Percentiles rank a stretch among this genome's conserved stretches.
Conservation (phyloP, 2,797 vertebrate species). For the Hafferia zeledoni region DNA sequence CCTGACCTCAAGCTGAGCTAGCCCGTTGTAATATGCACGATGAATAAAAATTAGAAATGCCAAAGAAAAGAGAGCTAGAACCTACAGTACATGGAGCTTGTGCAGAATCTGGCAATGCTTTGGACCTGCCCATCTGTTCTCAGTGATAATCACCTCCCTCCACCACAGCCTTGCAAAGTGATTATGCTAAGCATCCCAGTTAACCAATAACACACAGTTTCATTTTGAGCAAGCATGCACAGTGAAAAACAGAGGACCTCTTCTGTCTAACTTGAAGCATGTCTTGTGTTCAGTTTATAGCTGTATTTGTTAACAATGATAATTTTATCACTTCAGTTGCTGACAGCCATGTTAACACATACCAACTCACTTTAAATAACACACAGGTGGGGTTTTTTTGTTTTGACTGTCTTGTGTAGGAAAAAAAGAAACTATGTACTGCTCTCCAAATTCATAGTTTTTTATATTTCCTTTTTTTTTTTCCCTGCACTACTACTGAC, state of each 20-base stretch:
- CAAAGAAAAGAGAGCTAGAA: conserved; percentile 69
- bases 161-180: conserved; percentile 85
- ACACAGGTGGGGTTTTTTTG: background rate
- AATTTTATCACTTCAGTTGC: conserved; percentile 12
- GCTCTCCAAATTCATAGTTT: background rate
- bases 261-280: conserved; percentile 74
- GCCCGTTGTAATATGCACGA: conserved; percentile 39
- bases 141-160: conserved; percentile 89
- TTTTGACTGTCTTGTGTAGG: background rate
- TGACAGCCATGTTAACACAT: background rate
- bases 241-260: conserved; percentile 79
- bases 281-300: conserved; percentile 39
- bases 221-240: conserved; percentile 74
- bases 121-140: conserved; percentile 87
- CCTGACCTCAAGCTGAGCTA: conserved; percentile 56
- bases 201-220: conserved; percentile 83
- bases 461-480: background rate
- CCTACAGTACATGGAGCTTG: conserved; percentile 72
- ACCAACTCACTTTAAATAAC: background rate
- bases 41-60: conserved; percentile 57
- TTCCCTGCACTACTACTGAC: background rate
- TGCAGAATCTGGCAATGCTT: conserved; percentile 82
- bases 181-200: conserved; percentile 87
- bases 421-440: background rate
- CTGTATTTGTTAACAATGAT: conserved; percentile 32